Conservation (phyloP, 2,113 vertebrate genomes). For the Clarias batrachus region DNA sequence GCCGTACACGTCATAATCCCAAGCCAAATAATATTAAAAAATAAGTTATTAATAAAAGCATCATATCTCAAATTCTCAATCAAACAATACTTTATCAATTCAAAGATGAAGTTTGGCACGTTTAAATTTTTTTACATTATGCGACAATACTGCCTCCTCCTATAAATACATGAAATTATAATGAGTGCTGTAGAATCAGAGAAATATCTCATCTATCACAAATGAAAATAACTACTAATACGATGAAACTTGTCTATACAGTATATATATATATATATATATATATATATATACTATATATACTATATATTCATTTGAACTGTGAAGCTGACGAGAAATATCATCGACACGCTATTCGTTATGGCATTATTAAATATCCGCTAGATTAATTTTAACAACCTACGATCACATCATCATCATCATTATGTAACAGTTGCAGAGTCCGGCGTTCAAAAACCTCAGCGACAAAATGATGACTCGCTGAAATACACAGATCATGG, state of each 20-base stretch:
- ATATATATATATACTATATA: too few relatives aligned
- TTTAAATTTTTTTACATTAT: not conserved
- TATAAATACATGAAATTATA: conserved; percentile 4
- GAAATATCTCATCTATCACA: conserved; percentile 14
- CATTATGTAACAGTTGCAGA: conserved; percentile 4
- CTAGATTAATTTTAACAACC: conserved; percentile 29
- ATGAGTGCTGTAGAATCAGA: not conserved
- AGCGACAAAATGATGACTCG: conserved; percentile 15
- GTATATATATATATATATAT: too few relatives aligned
- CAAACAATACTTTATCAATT: conserved; percentile 12
- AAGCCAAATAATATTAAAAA: conserved; percentile 18
- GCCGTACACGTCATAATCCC: conserved; percentile 2
- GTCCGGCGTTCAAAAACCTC: conserved; percentile 22
- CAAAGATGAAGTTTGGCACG: conserved; percentile 41
- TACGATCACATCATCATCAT: conserved; percentile 26
- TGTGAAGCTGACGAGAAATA: conserved; percentile 22
- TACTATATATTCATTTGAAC: conserved; percentile 11
- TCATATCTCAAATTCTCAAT: conserved; percentile 13
- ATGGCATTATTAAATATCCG: conserved; percentile 28
- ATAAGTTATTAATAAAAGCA: conserved; percentile 39
- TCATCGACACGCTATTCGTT: conserved; percentile 27
- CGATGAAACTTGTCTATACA: conserved; percentile 14
- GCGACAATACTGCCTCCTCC: not conserved
- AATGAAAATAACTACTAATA: conserved; percentile 8
- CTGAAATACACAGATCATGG: conserved; percentile 23